A percentile compares a stretch with the other conserved stretches of the same genome.
Evolutionary conservation across 1,140 invertebrate genomes (phyloP).

Genomic region (Pseudobourletiella spinata): DNA sequence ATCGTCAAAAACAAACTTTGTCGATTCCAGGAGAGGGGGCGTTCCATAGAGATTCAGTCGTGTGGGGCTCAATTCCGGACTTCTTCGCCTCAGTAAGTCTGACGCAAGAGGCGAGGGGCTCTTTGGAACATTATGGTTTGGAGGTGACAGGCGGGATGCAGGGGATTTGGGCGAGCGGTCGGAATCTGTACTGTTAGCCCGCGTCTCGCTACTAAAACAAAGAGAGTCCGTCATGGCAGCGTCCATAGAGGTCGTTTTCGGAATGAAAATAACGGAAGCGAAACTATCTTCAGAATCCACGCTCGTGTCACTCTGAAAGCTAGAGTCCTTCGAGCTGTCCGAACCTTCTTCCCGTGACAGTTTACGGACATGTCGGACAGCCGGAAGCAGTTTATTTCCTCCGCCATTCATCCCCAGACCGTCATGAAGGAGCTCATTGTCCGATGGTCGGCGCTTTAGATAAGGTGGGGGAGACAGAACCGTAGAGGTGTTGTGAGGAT

Average conservation of each 20-base stretch:
- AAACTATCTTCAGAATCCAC: slow-evolving; percentile 79
- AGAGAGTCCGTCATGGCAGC: background rate
- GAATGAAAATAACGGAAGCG: slow-evolving; percentile 20
- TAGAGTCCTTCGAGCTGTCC: slow-evolving; percentile 83
- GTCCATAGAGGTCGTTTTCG: slow-evolving; percentile 1
- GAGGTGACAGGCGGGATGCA: slow-evolving; percentile 29
- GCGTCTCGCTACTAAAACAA: slow-evolving; percentile 22
- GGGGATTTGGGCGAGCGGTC: slow-evolving; percentile 33
- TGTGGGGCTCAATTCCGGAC: slow-evolving; percentile 31
- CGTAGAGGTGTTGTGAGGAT: background rate
- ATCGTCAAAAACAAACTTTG: slow-evolving; percentile 33
- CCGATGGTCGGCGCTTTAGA: slow-evolving; percentile 24
- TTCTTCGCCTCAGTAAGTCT: slow-evolving; percentile 18
- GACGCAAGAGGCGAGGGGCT: slow-evolving; percentile 28
- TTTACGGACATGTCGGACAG: slow-evolving; percentile 46
- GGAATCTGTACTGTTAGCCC: slow-evolving; percentile 35
- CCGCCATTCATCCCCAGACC: slow-evolving; percentile 17
- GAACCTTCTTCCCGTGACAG: slow-evolving; percentile 73
- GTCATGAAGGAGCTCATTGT: slow-evolving; percentile 29
- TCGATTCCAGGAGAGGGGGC: background rate
- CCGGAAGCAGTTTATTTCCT: slow-evolving; percentile 38
- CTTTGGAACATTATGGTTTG: slow-evolving; percentile 31
- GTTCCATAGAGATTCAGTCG: background rate
- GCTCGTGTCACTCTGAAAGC: slow-evolving; percentile 83
- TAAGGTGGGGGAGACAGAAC: slow-evolving; percentile 26